phyloP scores from a whole-genome alignment of 1,140 invertebrate species.

The Drosophila ficusphila region DNA sequence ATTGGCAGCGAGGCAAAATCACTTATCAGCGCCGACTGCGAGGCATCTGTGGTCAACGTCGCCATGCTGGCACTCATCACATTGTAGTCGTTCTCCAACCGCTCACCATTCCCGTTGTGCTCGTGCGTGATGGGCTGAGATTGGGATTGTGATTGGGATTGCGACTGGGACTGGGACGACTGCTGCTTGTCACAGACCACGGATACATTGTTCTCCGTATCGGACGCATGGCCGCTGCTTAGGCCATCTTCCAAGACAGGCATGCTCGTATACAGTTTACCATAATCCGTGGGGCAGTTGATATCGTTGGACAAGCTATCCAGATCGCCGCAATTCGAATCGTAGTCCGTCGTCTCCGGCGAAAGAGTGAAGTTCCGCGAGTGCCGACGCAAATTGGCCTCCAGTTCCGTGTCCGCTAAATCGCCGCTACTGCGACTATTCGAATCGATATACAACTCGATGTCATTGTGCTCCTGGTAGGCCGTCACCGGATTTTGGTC shows the following conservation, averaged over 20 bases:
- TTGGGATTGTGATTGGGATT: too few species aligned
- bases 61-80: conserved; percentile 45
- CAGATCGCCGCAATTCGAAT: conserved; percentile 93
- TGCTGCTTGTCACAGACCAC: conserved; percentile 66
- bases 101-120: conserved; percentile 50
- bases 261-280: conserved; percentile 87
- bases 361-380: conserved; percentile 92
- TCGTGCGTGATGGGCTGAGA: conserved; percentile 27
- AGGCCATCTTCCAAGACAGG: conserved; percentile 97
- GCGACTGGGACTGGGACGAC: conserved; percentile 5
- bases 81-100: conserved; percentile 64
- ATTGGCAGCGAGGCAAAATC: conserved; percentile 51
- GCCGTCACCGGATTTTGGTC: conserved; percentile 1
- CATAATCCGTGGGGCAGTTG: conserved; percentile 77
- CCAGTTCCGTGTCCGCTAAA: conserved; percentile 76
- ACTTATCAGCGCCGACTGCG: conserved; percentile 48
- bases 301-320: conserved; percentile 88
- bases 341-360: conserved; percentile 97
- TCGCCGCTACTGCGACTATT: conserved; percentile 82
- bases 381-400: conserved; percentile 72
- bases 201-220: conserved; percentile 92
- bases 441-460: conserved; percentile 82
- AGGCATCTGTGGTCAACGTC: conserved; percentile 40
- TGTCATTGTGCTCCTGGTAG: conserved; percentile 80
- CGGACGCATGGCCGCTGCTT: conserved; percentile 95